A percentile compares a stretch with the other conserved stretches of the same genome.
phyloP scores from a whole-genome alignment of 1,140 invertebrate genomes.

The Hycleus phaleratus region DNA sequence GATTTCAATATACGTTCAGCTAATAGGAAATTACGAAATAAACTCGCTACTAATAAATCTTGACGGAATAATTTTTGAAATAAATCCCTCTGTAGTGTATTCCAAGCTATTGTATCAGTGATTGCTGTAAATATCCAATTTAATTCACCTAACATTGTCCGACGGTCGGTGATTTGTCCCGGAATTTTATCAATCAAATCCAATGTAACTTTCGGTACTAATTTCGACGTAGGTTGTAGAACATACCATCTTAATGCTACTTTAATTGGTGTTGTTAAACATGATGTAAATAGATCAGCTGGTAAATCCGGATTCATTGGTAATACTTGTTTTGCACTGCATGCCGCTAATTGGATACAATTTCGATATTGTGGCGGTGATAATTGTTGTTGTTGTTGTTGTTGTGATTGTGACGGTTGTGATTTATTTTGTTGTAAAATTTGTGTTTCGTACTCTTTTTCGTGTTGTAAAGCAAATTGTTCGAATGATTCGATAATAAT shows the following conservation, averaged over 20 bases:
- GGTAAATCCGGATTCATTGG: slow-evolving; percentile 97
- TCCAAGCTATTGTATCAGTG: slow-evolving; percentile 99
- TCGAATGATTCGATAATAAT: slow-evolving; percentile 91
- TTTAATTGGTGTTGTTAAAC: slow-evolving; percentile 96
- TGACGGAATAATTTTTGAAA: slow-evolving; percentile 97
- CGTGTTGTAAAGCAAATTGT: slow-evolving; percentile 85
- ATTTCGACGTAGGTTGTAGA: slow-evolving; percentile 67
- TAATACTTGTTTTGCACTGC: slow-evolving; percentile 81
- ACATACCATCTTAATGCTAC: slow-evolving; percentile 94
- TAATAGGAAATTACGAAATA: slow-evolving; percentile 95
- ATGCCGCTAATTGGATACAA: slow-evolving; percentile 95
- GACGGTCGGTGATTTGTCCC: slow-evolving; percentile 86
- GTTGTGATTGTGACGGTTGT: slow-evolving; percentile 5
- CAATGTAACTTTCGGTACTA: slow-evolving; percentile 70
- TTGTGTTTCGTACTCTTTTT: slow-evolving; percentile 65
- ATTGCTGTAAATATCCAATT: slow-evolving; percentile 99
- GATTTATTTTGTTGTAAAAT: slow-evolving; percentile 15
- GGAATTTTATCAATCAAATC: slow-evolving; percentile 93
- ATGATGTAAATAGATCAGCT: slow-evolving; percentile 97
- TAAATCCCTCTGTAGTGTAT: slow-evolving; percentile 83
- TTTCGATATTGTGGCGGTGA: slow-evolving; percentile 63
- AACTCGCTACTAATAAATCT: slow-evolving; percentile 94
- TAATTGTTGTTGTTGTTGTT: slow-evolving; percentile 11
- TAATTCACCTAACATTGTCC: slow-evolving; percentile 96
- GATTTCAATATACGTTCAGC: slow-evolving; percentile 94